Base-by-base conservation (phyloP, 2,888 invertebrate species). In the Alcis repandata region DNA sequence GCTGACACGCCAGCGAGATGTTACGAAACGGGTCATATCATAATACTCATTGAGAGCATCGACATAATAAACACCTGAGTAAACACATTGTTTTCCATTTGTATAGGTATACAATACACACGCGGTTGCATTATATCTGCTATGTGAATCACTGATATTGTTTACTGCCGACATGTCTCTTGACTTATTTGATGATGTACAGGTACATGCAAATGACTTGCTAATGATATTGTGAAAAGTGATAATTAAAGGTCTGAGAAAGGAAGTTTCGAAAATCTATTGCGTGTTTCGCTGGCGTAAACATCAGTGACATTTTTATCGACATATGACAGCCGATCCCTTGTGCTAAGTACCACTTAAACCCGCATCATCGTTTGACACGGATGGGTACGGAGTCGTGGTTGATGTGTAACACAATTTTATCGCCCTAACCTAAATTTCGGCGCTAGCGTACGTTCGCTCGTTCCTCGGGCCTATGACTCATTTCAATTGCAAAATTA, bases 91-190 rank as follows among this genome's bases (percentile, higher is more conserved):
- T 78, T 79, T 78, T 77, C 78, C 78, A 79, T 80, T 76, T 80
- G 82, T 82, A 72, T 81, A 82, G 81, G 83, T 82, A 72, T 27
- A 48, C 36, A 19, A 38, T 36, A 51, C 11, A 38, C 51, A 20
- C 19, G 51, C 79, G 78, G 74, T 79, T 82, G 80, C 79, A 82
- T 84, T 86, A 84, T 81, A 84, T 81, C 77, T 73, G 60, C 67
- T 49, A 76, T 73, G 80, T 89, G 88, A 89, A 81, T 89, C 86
- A 87, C 74, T 66, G 53, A 76, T 79, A 86, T 88, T 89, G 87
- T 88, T 86, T 84, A 80, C 79, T 65, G 76, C 74, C 78, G 74
- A 73, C 19, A 70, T 79, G 76, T 78, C 76, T 79, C 73, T 74
- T 74, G 78, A 82, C 84, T 79, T 85, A 82, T 86, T 84, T 83